Base-by-base conservation (phyloP, 2,888 invertebrate genomes). In the Heliconius ethilla region DNA sequence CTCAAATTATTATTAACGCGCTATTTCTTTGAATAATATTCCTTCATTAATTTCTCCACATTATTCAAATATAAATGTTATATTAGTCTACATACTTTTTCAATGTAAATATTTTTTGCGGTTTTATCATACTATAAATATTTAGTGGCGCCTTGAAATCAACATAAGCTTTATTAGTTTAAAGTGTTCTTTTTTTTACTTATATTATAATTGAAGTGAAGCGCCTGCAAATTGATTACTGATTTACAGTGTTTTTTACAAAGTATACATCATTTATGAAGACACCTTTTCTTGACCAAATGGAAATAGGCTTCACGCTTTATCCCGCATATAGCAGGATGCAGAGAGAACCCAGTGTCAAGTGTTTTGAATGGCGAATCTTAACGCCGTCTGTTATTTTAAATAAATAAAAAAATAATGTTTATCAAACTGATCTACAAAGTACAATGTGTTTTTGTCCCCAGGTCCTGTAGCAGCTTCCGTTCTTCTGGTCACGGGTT, bases 401-500 rank as follows among this genome's bases (percentile, higher is more conserved):
- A 22, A 9, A 22, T 55, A 22, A 51, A 18, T 15, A 7, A 18
- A n/a, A n/a, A n/a, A n/a, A n/a, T n/a, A n/a, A 55, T 69, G n/a
- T n/a, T 69, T n/a, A 25, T 40, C 5, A n/a, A 69, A 25, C 22
- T 40, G 5, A n/a, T 37, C n/a, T n/a, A 37, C 6, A 69, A 40
- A 67, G 11, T 13, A 25, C 22, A 55, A 55, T 55, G n/a, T 9
- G 2, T 40, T 77, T 70, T 87, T 88, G 84, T 87, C 79, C 79
- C 18, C 92, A 93, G 93, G 90, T 86, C 85, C 87, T 7, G 82
- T 85, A 9, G 84, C 87, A 75, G 87, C 90, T 2, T 92, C 93
- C 1, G 63, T 86, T 51, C 80, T 86, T 65, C 86, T 93, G 75
- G 86, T 87, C 66, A 77, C 88, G 62, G 63, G 90, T 45, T 89